phyloP scores from a whole-genome alignment of 1,140 invertebrate species.

The Coptotermes formosanus region DNA sequence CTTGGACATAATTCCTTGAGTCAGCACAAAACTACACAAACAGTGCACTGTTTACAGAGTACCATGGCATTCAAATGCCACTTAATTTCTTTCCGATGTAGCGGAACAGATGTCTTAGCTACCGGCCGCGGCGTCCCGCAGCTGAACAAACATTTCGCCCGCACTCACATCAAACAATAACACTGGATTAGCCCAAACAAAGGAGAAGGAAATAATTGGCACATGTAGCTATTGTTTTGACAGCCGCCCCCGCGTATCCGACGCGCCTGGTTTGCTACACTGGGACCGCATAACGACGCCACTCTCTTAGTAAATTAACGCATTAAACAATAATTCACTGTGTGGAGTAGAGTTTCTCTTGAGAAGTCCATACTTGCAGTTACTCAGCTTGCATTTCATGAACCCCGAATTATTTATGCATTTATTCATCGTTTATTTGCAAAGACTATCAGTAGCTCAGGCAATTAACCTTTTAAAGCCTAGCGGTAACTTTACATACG shows the following conservation, averaged over 20 bases:
- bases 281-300: too few species aligned
- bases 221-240: constrained; percentile 1
- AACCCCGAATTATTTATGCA: too few species aligned
- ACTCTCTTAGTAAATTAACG: too few species aligned
- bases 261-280: too few species aligned
- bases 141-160: not conserved
- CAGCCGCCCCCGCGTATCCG: not conserved
- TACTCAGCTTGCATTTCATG: too few species aligned
- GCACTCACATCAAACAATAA: constrained; percentile 7
- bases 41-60: not conserved
- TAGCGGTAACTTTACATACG: too few species aligned
- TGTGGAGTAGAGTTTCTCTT: too few species aligned
- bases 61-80: not conserved
- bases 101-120: not conserved
- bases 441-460: too few species aligned
- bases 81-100: not conserved
- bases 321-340: too few species aligned
- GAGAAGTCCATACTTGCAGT: too few species aligned
- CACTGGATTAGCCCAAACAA: not conserved
- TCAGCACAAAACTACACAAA: not conserved
- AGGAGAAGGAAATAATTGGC: not conserved
- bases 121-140: not conserved
- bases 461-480: too few species aligned
- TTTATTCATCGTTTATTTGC: too few species aligned
- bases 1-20: not conserved